Conservation (phyloP, 2,113 vertebrate genomes). For the Pluvianellus socialis region DNA sequence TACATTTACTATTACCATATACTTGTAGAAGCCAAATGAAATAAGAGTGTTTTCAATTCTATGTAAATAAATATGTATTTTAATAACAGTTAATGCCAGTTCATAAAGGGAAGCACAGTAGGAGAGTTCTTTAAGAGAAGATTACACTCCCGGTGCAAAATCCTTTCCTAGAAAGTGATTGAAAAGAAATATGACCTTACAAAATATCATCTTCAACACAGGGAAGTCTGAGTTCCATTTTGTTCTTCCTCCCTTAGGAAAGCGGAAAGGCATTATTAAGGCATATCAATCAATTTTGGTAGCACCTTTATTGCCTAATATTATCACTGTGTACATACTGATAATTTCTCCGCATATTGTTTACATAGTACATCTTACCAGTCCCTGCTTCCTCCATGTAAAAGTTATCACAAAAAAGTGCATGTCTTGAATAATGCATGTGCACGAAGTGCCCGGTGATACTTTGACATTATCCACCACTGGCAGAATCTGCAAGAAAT, state of each 20-base stretch:
- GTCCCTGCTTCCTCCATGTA: neutral
- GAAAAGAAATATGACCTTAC: slow-evolving; percentile 15
- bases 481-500: neutral
- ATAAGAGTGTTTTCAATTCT: slow-evolving; percentile 11
- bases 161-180: slow-evolving; percentile 38
- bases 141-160: neutral
- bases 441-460: neutral
- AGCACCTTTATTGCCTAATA: slow-evolving; percentile 31
- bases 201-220: neutral
- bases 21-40: slow-evolving; percentile 24
- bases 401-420: neutral
- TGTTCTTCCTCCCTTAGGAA: slow-evolving; percentile 16
- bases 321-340: neutral
- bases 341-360: neutral
- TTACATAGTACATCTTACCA: neutral
- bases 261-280: slow-evolving; percentile 34
- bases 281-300: slow-evolving; percentile 24
- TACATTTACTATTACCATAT: neutral
- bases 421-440: slow-evolving; percentile 16
- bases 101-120: slow-evolving; percentile 8
- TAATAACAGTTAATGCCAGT: slow-evolving; percentile 39
- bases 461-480: neutral
- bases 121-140: neutral
- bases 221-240: neutral
- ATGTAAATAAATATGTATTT: slow-evolving; percentile 54